Conservation (phyloP, 2,888 invertebrate species). For the Sphecodes monilicornis region DNA sequence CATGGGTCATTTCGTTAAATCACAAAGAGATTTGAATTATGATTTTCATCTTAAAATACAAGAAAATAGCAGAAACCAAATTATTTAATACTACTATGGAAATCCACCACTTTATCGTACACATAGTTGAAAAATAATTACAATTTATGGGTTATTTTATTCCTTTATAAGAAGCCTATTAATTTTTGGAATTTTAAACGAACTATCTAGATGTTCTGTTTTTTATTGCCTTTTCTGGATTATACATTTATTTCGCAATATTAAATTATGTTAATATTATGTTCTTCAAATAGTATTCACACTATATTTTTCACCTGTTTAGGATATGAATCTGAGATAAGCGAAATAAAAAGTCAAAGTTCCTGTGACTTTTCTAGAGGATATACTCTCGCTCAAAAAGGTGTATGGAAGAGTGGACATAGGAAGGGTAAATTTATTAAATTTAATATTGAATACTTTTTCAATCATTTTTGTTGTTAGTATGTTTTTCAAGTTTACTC, state of each 20-base stretch:
- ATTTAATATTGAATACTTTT: neutral
- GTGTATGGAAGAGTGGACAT: slow-evolving; percentile 88
- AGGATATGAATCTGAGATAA: slow-evolving; percentile 92
- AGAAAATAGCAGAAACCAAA: neutral
- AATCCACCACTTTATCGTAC: too few species aligned
- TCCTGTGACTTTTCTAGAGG: slow-evolving; percentile 85
- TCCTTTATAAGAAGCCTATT: too few species aligned
- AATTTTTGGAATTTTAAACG: neutral
- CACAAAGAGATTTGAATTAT: neutral
- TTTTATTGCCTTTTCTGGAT: neutral
- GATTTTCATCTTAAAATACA: neutral
- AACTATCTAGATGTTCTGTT: neutral
- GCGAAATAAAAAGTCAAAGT: slow-evolving; percentile 87
- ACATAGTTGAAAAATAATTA: neutral
- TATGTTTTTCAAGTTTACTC: too few species aligned
- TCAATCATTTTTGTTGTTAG: neutral
- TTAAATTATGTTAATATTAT: neutral
- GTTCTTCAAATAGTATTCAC: neutral
- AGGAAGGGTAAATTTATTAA: slow-evolving; percentile 86
- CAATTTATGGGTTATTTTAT: neutral
- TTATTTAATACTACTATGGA: neutral
- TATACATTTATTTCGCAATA: neutral
- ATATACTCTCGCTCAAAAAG: slow-evolving; percentile 79
- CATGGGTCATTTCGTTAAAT: too few species aligned
- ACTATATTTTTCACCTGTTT: neutral